These are phyloP conservation scores for Macrochelys suwanniensis DNA, from an alignment of 2,797 vertebrate species.

Conservation along the genomic window DNA sequence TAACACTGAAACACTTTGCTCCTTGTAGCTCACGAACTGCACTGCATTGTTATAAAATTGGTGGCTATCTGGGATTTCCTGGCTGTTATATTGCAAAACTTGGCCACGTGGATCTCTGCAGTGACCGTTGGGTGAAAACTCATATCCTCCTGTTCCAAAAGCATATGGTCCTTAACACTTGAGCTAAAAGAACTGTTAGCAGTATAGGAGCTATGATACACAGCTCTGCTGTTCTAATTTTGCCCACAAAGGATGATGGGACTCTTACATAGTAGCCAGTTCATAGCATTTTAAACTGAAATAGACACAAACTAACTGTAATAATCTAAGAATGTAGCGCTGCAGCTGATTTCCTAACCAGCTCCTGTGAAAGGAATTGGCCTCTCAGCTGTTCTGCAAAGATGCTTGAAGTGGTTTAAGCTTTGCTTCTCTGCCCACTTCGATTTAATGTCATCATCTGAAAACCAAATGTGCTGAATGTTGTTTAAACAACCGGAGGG, in stretches of 20 bases:
- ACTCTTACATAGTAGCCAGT: background rate
- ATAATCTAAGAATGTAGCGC: rapidly evolving
- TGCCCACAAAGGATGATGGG: rapidly evolving
- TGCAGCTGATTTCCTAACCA: background rate
- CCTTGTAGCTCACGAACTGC: background rate
- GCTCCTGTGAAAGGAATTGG: background rate
- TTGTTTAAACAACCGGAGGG: background rate
- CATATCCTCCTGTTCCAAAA: background rate
- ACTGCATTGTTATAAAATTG: constrained; percentile 13
- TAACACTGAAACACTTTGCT: background rate
- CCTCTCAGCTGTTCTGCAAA: rapidly evolving
- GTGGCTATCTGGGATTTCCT: background rate
- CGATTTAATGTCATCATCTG: background rate
- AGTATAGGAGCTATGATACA: rapidly evolving
- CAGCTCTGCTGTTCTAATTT: rapidly evolving
- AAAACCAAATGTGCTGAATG: background rate
- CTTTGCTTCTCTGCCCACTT: background rate
- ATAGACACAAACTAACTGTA: background rate
- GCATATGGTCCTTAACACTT: background rate
- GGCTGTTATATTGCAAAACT: background rate
- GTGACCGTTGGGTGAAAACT: background rate
- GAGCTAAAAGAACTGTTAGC: background rate
- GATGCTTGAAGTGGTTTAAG: background rate
- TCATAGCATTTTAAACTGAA: background rate
- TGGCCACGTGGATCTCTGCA: background rate